A percentile compares a stretch with the other conserved stretches of the same genome.
Evolutionary conservation across 2,888 invertebrate genomes (phyloP).

Genomic region (Cyclophora albipunctata): DNA sequence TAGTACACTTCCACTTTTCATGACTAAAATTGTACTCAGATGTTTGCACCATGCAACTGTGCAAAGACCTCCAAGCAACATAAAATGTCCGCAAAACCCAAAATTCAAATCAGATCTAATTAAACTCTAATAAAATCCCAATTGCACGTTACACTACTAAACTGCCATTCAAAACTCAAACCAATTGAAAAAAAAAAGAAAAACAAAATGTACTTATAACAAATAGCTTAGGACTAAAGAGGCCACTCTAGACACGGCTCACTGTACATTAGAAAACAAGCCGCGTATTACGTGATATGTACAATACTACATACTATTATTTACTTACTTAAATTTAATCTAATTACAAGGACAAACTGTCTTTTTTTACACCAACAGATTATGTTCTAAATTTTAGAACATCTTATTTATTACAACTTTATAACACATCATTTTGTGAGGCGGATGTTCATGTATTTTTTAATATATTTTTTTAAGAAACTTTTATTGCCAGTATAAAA

Average conservation of each 20-base stretch:
- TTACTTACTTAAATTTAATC: conserved; percentile 10
- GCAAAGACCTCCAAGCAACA: too few relatives aligned
- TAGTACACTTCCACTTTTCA: too few relatives aligned
- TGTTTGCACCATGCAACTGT: too few relatives aligned
- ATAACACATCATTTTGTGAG: conserved; percentile 1
- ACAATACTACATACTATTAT: conserved; percentile 47
- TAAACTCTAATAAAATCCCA: background rate
- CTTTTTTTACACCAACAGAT: conserved; percentile 30
- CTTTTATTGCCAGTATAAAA: too few relatives aligned
- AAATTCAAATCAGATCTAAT: too few relatives aligned
- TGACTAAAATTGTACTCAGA: too few relatives aligned
- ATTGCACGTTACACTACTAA: background rate
- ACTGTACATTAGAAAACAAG: conserved; percentile 32
- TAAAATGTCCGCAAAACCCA: too few relatives aligned
- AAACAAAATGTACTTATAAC: conserved; percentile 9
- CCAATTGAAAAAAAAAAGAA: background rate
- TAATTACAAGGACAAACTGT: conserved; percentile 19
- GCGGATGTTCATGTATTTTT: conserved; percentile 15
- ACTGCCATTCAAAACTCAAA: background rate
- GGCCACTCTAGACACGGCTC: conserved; percentile 20
- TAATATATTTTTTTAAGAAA: too few relatives aligned
- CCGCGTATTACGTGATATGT: conserved; percentile 46
- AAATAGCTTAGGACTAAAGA: conserved; percentile 16
- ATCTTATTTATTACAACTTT: conserved; percentile 11
- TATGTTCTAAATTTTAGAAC: conserved; percentile 66